Conservation (phyloP, 1,140 invertebrate genomes). For the Penaeus chinensis region DNA sequence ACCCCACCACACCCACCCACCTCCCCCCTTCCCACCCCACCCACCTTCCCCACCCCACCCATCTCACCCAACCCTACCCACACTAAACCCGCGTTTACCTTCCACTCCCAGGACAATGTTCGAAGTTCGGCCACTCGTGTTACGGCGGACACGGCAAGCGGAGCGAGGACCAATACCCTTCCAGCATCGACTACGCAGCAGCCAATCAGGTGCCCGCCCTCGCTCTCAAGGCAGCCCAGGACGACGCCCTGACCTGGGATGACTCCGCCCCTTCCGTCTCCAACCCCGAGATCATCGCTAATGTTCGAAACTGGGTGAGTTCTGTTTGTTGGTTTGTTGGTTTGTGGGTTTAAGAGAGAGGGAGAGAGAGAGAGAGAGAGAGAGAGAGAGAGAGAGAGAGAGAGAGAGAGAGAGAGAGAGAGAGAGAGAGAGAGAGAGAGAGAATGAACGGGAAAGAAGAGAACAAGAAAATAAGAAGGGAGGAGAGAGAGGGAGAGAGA, state of each 20-base stretch:
- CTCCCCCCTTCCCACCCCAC: background rate
- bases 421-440: too few species aligned
- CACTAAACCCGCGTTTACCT: background rate
- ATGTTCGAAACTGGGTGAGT: conserved; percentile 39
- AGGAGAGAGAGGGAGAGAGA: too few species aligned
- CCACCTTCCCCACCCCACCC: background rate
- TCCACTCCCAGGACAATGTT: conserved; percentile 34
- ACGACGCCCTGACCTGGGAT: background rate
- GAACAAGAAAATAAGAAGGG: too few species aligned
- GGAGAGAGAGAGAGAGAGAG: too few species aligned
- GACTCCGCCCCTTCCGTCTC: background rate
- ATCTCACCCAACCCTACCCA: background rate
- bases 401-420: too few species aligned
- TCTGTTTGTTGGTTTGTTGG: too few species aligned
- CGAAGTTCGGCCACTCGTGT: conserved; percentile 53
- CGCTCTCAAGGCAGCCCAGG: background rate
- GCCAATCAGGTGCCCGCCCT: conserved; percentile 23
- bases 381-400: too few species aligned
- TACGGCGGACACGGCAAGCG: conserved; percentile 50
- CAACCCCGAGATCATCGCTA: conserved; percentile 34
- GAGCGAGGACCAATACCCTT: background rate
- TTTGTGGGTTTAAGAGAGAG: too few species aligned
- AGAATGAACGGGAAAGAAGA: too few species aligned
- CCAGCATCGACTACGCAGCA: background rate
- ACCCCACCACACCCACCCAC: too few species aligned